A percentile compares a stretch with the other conserved stretches of the same genome.
Evolutionary conservation across 2,888 invertebrate genomes (phyloP).

Genomic region (Eucera pruinosa): DNA sequence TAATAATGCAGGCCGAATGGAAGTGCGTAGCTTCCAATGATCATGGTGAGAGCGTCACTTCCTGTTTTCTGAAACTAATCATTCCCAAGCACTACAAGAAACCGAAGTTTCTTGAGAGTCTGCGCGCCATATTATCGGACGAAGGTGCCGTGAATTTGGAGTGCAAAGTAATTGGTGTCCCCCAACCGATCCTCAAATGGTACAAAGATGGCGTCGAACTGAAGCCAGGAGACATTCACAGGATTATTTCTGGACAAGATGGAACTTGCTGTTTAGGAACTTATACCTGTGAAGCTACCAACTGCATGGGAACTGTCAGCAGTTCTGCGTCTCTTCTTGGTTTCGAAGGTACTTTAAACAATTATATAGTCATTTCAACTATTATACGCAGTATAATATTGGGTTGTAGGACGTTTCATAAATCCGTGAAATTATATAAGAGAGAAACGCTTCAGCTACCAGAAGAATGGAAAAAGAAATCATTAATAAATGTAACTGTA

Average conservation of each 20-base stretch:
- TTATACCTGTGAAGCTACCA: constrained; percentile 95
- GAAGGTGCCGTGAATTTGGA: constrained; percentile 96
- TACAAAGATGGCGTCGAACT: constrained; percentile 95
- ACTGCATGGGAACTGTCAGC: constrained; percentile 95
- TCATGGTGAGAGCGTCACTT: constrained; percentile 94
- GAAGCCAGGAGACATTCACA: constrained; percentile 95
- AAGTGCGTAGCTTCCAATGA: constrained; percentile 95
- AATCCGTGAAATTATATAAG: no score
- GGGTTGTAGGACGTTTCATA: no score
- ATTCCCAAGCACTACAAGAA: constrained; percentile 96
- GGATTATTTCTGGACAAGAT: constrained; percentile 95
- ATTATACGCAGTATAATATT: no score
- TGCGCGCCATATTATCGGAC: constrained; percentile 93
- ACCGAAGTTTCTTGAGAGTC: constrained; percentile 93
- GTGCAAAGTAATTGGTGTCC: constrained; percentile 96
- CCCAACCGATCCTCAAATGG: constrained; percentile 95
- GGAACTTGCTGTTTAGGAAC: constrained; percentile 95
- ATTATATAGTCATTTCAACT: no score
- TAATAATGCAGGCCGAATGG: constrained; percentile 89
- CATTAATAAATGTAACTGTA: no score
- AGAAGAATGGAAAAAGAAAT: no score
- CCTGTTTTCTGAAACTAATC: constrained; percentile 92
- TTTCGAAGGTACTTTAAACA: constrained; percentile 88
- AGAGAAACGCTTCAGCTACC: no score
- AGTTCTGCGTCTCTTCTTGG: constrained; percentile 95